A percentile compares a stretch with the other conserved stretches of the same genome.
Evolutionary conservation across 53 echinoderm and acorn worm genomes (phyloP).

Genomic region (Temnopleurus reevesii): DNA sequence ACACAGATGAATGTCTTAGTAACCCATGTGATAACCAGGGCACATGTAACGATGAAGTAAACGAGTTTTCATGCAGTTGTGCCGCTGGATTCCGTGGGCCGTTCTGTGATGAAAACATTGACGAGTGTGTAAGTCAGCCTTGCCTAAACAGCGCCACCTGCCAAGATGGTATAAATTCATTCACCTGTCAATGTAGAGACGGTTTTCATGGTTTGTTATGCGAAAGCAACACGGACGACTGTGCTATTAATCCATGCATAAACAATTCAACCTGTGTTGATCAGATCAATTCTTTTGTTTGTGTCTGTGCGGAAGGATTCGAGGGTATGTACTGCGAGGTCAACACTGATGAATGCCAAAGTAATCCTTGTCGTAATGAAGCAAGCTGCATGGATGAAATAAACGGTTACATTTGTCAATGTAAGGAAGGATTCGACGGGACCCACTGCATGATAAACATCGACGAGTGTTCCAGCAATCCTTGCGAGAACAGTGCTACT

Average conservation of each 20-base stretch:
- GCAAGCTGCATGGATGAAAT: conserved; percentile 54
- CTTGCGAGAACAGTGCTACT: conserved; percentile 10
- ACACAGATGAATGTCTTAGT: conserved; percentile 30
- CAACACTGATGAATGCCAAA: conserved; percentile 56
- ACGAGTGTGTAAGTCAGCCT: conserved; percentile 5
- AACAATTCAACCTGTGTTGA: conserved; percentile 37
- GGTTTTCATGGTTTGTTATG: conserved; percentile 15
- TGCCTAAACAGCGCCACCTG: conserved; percentile 22
- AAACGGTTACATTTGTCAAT: conserved; percentile 61
- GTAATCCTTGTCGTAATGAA: conserved; percentile 61
- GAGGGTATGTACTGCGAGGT: conserved; percentile 53
- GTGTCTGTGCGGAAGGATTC: conserved; percentile 44
- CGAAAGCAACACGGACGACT: conserved; percentile 32
- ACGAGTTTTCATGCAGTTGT: conserved; percentile 1
- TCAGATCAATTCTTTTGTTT: background rate
- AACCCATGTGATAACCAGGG: conserved; percentile 26
- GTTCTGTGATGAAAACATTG: conserved; percentile 14
- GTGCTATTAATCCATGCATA: conserved; percentile 2
- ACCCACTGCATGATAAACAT: conserved; percentile 13
- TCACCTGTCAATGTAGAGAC: background rate
- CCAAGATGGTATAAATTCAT: background rate
- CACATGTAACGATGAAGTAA: conserved; percentile 6
- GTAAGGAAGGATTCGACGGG: conserved; percentile 55
- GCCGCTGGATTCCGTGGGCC: background rate
- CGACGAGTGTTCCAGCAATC: conserved; percentile 31